Evolutionary conservation across 2,888 invertebrate genomes (phyloP).

Genomic region (Harpalus rufipes): DNA sequence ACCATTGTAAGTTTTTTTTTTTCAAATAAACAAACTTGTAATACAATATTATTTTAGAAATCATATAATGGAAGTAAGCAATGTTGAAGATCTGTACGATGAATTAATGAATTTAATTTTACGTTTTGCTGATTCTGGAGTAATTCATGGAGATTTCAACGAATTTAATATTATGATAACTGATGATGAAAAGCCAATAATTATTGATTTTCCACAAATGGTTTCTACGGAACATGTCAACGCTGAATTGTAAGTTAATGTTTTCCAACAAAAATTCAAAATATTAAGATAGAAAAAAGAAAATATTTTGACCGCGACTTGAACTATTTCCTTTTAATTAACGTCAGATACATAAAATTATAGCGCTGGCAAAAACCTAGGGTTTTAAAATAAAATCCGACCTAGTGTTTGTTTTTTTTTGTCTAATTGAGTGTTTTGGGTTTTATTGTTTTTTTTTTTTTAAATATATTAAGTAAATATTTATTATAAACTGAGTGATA

Average conservation of each 20-base stretch:
- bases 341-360: too few species aligned
- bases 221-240: conserved; percentile 95
- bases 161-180: conserved; percentile 98
- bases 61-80: conserved; percentile 82
- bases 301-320: too few species aligned
- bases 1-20: conserved; percentile 83
- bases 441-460: too few species aligned
- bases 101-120: conserved; percentile 96
- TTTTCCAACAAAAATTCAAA: too few species aligned
- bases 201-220: conserved; percentile 99
- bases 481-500: too few species aligned
- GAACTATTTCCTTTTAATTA: too few species aligned
- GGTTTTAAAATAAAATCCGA: too few species aligned
- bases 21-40: neutral
- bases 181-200: conserved; percentile 87
- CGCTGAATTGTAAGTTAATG: conserved; percentile 88
- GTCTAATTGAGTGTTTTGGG: too few species aligned
- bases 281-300: too few species aligned
- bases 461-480: too few species aligned
- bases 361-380: too few species aligned
- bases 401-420: too few species aligned
- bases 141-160: conserved; percentile 99
- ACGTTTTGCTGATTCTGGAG: conserved; percentile 93
- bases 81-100: conserved; percentile 91
- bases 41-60: conserved; percentile 74